Evolutionary conservation across 2,888 invertebrate species (phyloP), one percentile per base, ranked within the genome.

Genomic region (Periphyllus acericola): DNA sequence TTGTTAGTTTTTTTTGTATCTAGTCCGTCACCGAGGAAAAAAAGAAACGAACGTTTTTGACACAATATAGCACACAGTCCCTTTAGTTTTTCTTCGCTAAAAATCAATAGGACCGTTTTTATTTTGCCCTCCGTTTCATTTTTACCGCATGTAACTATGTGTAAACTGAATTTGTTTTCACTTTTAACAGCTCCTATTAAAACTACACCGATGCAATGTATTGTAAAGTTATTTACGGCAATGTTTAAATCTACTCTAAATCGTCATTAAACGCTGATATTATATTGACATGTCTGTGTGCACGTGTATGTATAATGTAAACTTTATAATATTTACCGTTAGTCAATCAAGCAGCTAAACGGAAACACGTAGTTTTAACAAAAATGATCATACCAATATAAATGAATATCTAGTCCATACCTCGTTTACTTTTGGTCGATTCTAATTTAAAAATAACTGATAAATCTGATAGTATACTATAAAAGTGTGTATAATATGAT

Each of bases 61-160:
- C 66, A 76, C 84, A 76, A 32, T 84, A 46, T 29, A 25, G 36
- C 36, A 40, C 29, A 8, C 55, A n/a, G 8, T 68, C 68, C 66
- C 32, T 84, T 68, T 66, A 14, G 32, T 40, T 76, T 82, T 83
- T 74, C 74, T 71, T 32, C 8, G 46, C 52, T 52, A 40, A 81
- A 84, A 84, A 84, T 76, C 84, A 84, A 84, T 84, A 76, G 60
- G 19, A 40, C 34, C 17, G 52, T 84, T 84, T 83, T 84, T 36
- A 74, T 74, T 74, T 84, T 40, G 75, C 40, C 40, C 66, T 66
- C 36, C 84, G 32, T 60, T 46, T 40, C 46, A 25, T 46, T 84
- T 76, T 36, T 60, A 14, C 32, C 82, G n/a, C 52, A 32, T 60
- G 36, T 21, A 74, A 75, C 83, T 55, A 74, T 60, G 74, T 74